Evolutionary conservation across 2,113 vertebrate species (phyloP).

Genomic region (Piaya cayana): DNA sequence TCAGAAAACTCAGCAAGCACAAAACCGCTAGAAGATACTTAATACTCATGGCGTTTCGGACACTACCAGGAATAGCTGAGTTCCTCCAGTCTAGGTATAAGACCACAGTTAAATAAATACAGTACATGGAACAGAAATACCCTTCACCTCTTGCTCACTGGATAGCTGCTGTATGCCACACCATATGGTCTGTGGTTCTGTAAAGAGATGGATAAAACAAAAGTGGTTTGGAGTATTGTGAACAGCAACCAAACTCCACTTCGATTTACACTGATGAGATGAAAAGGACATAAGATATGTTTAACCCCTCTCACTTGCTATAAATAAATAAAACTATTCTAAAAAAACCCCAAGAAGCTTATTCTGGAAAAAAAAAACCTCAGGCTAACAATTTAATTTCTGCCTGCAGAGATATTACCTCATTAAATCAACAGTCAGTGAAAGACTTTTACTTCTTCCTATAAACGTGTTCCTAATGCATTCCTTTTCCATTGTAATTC

Average conservation of each 20-base stretch:
- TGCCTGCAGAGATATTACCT: conserved; percentile 32
- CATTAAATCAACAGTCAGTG: conserved; percentile 45
- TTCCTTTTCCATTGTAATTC: not conserved
- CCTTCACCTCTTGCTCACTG: not conserved
- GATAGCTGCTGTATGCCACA: not conserved
- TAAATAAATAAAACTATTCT: conserved; percentile 24
- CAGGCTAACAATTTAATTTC: conserved; percentile 48
- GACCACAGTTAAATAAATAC: not conserved
- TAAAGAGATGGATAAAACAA: not conserved
- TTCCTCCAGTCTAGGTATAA: not conserved
- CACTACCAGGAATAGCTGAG: accelerated
- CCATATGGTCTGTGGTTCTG: not conserved
- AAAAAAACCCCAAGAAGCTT: not conserved
- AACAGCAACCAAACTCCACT: not conserved
- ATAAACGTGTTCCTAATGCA: not conserved
- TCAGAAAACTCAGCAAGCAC: not conserved
- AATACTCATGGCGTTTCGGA: accelerated
- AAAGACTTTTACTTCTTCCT: conserved; percentile 20
- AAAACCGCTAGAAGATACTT: not conserved
- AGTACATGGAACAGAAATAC: not conserved
- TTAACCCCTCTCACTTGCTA: not conserved
- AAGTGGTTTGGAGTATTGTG: not conserved
- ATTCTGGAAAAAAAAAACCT: conserved; percentile 22
- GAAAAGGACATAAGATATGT: not conserved
- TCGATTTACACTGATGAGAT: not conserved